These are phyloP conservation scores for Drosophila buzzatii DNA, from an alignment of 2,888 invertebrate genomes.

Conservation along the genomic window DNA sequence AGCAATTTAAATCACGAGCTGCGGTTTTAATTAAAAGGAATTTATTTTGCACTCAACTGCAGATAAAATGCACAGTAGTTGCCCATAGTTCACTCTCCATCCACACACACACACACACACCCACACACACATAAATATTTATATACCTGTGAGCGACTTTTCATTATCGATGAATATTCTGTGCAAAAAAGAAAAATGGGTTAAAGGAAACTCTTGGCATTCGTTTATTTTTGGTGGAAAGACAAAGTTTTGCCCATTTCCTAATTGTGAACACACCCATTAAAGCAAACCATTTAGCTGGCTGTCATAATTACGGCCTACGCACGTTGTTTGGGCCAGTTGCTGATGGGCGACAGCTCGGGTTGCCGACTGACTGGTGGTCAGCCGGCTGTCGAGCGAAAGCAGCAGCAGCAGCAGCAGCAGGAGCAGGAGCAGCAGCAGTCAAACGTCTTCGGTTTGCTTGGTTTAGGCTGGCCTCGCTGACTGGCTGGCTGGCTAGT, in stretches of 20 bases:
- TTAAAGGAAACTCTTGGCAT: slow-evolving; percentile 40
- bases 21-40: slow-evolving; percentile 81
- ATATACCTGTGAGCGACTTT: slow-evolving; percentile 21
- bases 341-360: slow-evolving; percentile 36
- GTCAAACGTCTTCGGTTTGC: not conserved
- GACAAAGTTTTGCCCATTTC: slow-evolving; percentile 51
- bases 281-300: slow-evolving; percentile 32
- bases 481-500: slow-evolving; percentile 33
- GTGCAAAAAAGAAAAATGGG: not conserved
- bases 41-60: slow-evolving; percentile 78
- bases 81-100: slow-evolving; percentile 10
- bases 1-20: slow-evolving; percentile 77
- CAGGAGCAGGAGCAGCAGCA: not conserved
- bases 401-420: not conserved
- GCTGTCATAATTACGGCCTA: slow-evolving; percentile 70
- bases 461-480: slow-evolving; percentile 1
- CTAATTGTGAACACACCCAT: slow-evolving; percentile 54
- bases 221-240: slow-evolving; percentile 19
- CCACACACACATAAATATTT: not conserved
- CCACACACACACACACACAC: slow-evolving; percentile 10
- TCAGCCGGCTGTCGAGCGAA: slow-evolving; percentile 10
- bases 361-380: slow-evolving; percentile 33
- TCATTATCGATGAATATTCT: slow-evolving; percentile 46
- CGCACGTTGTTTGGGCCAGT: slow-evolving; percentile 34
- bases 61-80: slow-evolving; percentile 66